Conservation (phyloP, 2,888 invertebrate species). For the Zaprionus obscuricornis region DNA sequence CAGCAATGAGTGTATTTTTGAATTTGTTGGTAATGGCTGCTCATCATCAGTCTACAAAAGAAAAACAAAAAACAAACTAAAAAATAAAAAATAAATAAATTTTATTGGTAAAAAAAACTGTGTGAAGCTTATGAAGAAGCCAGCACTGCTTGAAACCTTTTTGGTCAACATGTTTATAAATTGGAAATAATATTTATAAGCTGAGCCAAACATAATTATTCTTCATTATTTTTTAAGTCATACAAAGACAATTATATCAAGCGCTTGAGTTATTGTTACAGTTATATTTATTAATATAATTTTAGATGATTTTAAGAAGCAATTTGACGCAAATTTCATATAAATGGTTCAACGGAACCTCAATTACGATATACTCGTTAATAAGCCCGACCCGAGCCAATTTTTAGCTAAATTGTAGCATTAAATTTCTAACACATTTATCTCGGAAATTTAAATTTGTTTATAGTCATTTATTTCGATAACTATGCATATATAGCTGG, state of each 20-base stretch:
- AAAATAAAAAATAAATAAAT: conserved; percentile 14
- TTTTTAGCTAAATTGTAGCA: conserved; percentile 36
- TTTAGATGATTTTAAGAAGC: conserved; percentile 17
- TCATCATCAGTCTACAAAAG: conserved; percentile 40
- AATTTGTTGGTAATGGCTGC: conserved; percentile 61
- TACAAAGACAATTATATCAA: conserved; percentile 23
- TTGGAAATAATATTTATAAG: conserved; percentile 40
- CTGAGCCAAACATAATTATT: conserved; percentile 17
- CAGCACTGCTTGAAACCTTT: conserved; percentile 61
- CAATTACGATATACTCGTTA: conserved; percentile 1
- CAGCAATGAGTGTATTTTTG: conserved; percentile 21
- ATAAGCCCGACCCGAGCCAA: conserved; percentile 47
- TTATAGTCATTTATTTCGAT: background rate
- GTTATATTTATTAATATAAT: conserved; percentile 5
- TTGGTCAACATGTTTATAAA: conserved; percentile 68
- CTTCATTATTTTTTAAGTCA: conserved; percentile 58
- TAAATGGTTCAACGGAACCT: too few relatives aligned
- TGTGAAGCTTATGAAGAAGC: conserved; percentile 43
- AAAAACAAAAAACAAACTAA: conserved; percentile 20
- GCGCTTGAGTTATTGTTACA: conserved; percentile 42
- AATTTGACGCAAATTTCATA: too few relatives aligned
- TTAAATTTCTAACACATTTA: background rate
- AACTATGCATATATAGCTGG: too few relatives aligned
- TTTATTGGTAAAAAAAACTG: conserved; percentile 64
- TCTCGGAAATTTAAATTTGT: conserved; percentile 4